These are phyloP conservation scores for Lepisosteus oculatus DNA, from an alignment of 2,113 vertebrate species.

Conservation along the genomic window DNA sequence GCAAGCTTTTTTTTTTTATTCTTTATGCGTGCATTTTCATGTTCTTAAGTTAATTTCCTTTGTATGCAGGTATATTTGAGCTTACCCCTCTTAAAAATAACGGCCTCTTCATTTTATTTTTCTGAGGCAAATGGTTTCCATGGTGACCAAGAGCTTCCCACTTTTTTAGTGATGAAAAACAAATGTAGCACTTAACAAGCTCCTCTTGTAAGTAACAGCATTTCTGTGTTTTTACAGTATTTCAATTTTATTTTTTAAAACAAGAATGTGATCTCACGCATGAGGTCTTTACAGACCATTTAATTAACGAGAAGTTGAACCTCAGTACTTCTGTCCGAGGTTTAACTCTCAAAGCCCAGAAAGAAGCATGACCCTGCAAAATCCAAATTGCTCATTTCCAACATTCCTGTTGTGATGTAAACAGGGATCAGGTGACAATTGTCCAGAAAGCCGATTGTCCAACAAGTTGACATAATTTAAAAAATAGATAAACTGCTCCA, in stretches of 20 bases:
- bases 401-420: too few species aligned
- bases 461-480: too few species aligned
- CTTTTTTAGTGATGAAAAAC: constrained; percentile 18
- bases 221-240: neutral
- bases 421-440: too few species aligned
- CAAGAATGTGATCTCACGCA: neutral
- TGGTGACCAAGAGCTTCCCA: constrained; percentile 22
- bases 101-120: constrained; percentile 19
- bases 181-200: constrained; percentile 15
- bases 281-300: too few species aligned
- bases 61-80: constrained; percentile 13
- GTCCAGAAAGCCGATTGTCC: too few species aligned
- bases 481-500: too few species aligned
- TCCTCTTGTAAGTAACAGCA: constrained; percentile 8
- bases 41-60: constrained; percentile 15
- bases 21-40: neutral
- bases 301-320: too few species aligned
- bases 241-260: neutral
- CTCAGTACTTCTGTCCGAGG: too few species aligned
- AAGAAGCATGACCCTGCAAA: too few species aligned
- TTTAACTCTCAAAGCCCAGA: too few species aligned
- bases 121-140: constrained; percentile 24
- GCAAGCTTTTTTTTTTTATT: neutral
- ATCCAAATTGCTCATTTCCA: too few species aligned
- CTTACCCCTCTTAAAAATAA: constrained; percentile 21